phyloP scores from a whole-genome alignment of 1,140 invertebrate genomes.

The Sitodiplosis mosellana region DNA sequence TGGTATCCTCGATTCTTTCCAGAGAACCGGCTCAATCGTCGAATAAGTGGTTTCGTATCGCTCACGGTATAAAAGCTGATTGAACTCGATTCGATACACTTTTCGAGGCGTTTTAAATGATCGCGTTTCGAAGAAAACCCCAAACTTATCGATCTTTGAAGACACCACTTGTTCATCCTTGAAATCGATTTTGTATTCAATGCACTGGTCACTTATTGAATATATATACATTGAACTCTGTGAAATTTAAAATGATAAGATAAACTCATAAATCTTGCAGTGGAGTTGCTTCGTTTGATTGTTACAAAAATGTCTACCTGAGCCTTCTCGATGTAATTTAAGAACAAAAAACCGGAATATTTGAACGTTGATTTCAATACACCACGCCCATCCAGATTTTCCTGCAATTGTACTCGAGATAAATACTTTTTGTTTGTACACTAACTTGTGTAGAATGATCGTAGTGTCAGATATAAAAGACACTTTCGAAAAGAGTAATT shows the following conservation, averaged over 20 bases:
- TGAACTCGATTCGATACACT: neutral
- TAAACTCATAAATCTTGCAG: neutral
- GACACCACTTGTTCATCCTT: neutral
- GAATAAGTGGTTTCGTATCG: neutral
- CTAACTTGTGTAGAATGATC: too few species aligned
- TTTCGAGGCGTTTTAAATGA: neutral
- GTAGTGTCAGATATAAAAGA: too few species aligned
- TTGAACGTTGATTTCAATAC: neutral
- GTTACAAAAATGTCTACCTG: neutral
- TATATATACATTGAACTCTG: neutral
- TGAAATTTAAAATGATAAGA: neutral
- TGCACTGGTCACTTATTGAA: neutral
- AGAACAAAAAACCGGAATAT: neutral
- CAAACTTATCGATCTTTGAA: neutral
- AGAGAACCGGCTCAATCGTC: neutral
- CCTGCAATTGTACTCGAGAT: neutral
- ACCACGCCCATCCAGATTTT: neutral
- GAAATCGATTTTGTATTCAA: neutral
- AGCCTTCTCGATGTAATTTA: neutral
- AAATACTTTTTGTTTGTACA: too few species aligned
- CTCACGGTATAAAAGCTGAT: neutral
- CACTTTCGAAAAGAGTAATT: too few species aligned
- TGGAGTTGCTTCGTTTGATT: neutral
- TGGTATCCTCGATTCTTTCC: neutral
- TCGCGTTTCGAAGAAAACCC: neutral